phyloP scores from a whole-genome alignment of 2,113 vertebrate genomes.

The Pterocles gutturalis region DNA sequence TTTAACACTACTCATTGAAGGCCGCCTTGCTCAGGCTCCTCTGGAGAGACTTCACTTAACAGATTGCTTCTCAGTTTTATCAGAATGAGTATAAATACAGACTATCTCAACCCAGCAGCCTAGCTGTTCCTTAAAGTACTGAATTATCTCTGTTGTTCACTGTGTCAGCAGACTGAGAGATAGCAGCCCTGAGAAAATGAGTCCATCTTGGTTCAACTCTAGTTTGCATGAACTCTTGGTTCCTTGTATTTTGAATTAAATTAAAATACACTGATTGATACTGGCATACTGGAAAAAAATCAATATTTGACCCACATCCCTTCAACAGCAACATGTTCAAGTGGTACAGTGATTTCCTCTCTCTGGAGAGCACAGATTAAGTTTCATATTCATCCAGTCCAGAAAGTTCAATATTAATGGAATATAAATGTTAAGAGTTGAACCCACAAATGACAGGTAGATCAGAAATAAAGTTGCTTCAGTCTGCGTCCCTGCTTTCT shows the following conservation, averaged over 20 bases:
- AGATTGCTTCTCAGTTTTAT: conserved; percentile 11
- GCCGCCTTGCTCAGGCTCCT: neutral
- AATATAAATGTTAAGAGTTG: neutral
- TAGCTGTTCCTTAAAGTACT: neutral
- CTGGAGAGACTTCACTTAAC: neutral
- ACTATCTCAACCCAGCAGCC: neutral
- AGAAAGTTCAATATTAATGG: conserved; percentile 16
- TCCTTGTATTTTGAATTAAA: conserved; percentile 41
- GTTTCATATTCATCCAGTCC: conserved; percentile 18
- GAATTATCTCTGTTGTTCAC: neutral
- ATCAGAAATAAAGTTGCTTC: neutral
- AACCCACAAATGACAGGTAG: neutral
- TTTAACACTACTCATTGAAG: neutral
- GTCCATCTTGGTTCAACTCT: neutral
- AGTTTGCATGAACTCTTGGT: neutral
- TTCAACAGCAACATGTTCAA: conserved; percentile 12
- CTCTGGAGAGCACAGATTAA: conserved; percentile 21
- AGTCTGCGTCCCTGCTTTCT: neutral
- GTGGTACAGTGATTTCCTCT: conserved; percentile 8
- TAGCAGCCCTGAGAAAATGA: neutral
- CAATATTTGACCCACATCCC: conserved; percentile 22
- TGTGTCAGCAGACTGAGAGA: neutral
- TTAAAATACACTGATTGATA: conserved; percentile 56
- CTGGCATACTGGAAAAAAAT: conserved; percentile 24
- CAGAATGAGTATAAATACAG: neutral